Evolutionary conservation across 1,140 invertebrate species (phyloP), one percentile per base, ranked within the genome.

Genomic region (Batillaria attramentaria): DNA sequence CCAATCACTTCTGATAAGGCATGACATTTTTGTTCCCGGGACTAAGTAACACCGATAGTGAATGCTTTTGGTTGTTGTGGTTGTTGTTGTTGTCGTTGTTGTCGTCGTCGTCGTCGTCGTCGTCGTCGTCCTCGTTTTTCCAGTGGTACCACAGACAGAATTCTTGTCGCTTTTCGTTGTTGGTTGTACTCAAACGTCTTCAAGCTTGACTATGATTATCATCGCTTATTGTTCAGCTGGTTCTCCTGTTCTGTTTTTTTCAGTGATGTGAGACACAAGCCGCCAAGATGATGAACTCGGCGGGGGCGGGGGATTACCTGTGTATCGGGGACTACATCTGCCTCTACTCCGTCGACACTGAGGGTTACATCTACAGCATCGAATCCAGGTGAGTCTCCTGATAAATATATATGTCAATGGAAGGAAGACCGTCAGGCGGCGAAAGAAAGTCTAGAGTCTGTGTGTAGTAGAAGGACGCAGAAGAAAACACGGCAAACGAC

Each of bases 331-430:
- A 91, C 75, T 87, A 85, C 72, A 89, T 91, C 16, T 84, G 83
- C 70, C 78, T 91, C 31, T 91, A 87, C 72, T 90, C 88, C 2
- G 89, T 90, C 73, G 90, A 91, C 70, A 91, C 89, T 31, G 89
- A 91, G 66, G 90, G 90, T 24, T 91, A 90, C 79, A 81, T 88
- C 6, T 89, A 88, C 80, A 86, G 88, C 73, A 78, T 85, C 0
- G 87, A 91, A 79, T 86, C 88, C 70, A 89, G 90, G 90, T 89
- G 73, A 84, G 79, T n/a, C n/a, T n/a, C n/a, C n/a, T n/a, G n/a
- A n/a, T n/a, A n/a, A n/a, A n/a, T n/a, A n/a, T n/a, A n/a, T n/a
- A n/a, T n/a, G n/a, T n/a, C n/a, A n/a, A n/a, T n/a, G n/a, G n/a
- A n/a, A n/a, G n/a, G n/a, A n/a, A n/a, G n/a, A n/a, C n/a, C n/a